Evolutionary conservation across 2,888 invertebrate species (phyloP), one percentile per base, ranked within the genome.

Genomic region (Spatulosminthurus flaviceps): DNA sequence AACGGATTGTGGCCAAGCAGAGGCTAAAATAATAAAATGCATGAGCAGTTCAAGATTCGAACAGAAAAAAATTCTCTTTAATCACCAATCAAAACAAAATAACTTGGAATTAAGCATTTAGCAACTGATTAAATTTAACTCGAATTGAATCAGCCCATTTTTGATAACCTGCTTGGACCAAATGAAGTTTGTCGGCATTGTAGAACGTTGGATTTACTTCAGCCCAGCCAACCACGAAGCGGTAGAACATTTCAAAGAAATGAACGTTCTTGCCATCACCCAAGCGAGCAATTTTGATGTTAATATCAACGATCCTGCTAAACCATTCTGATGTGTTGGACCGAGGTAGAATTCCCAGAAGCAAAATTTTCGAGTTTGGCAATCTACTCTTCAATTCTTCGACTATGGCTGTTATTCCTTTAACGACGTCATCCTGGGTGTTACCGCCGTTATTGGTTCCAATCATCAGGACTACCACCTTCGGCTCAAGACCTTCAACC

Each of bases 381-480:
- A 43, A 2, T 60, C 66, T 29, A 1, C 7, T 22, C 1, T 60
- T 61, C 28, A 69, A 22, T 67, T n/a, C 51, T 29, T 29, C 24
- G 29, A 67, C 77, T 21, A 78, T 21, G 28, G 73, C 24, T 43
- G 34, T 16, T 60, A 75, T 78, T 51, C 77, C 79, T 16, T 4
- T 43, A 29, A 72, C 73, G 29, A 71, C 29, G 71, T 60, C 19
- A n/a, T 78, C 67, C 16, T 24, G 13, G 2, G 41, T 73, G 41
- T 67, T 69, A 1, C 51, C 78, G 7, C 72, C 61, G 24, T 78
- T 72, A 21, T 78, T 72, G 5, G 71, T 78, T 13, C 90, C 90
- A 34, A 88, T 88, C 77, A 88, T 85, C 11, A 90, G 82, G n/a
- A 90, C 89, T 42, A 90, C 87, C 76, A 90, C 89, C 87, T 90